A percentile compares a stretch with the other conserved stretches of the same genome.
phyloP scores from a whole-genome alignment of 1,140 invertebrate species.

The Kradibia gibbosae region DNA sequence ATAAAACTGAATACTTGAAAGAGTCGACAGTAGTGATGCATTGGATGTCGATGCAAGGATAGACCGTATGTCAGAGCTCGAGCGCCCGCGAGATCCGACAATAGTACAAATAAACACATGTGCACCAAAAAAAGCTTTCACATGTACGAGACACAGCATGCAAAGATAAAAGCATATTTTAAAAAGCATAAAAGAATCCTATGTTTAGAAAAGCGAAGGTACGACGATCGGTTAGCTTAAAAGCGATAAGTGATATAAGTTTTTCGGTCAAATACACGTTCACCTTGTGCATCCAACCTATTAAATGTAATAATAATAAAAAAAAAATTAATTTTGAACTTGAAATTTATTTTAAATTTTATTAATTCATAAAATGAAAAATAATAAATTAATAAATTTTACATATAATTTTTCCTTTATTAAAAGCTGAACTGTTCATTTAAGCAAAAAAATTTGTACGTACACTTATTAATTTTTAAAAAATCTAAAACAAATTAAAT shows the following conservation, averaged over 20 bases:
- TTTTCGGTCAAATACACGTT: not conserved
- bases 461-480: too few relatives aligned
- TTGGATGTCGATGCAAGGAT: not conserved
- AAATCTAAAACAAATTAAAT: too few relatives aligned
- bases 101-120: constrained; percentile 14
- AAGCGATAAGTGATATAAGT: too few relatives aligned
- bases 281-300: too few relatives aligned
- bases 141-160: constrained; percentile 60
- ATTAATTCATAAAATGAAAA: too few relatives aligned
- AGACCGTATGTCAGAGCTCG: not conserved
- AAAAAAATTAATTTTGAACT: not conserved
- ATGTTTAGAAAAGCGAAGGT: not conserved
- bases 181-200: constrained; percentile 49
- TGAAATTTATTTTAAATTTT: too few relatives aligned
- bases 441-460: too few relatives aligned
- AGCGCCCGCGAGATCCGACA: constrained; percentile 1
- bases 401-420: too few relatives aligned
- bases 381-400: too few relatives aligned
- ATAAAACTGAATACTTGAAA: constrained; percentile 59
- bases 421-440: too few relatives aligned
- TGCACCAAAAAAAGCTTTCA: constrained; percentile 48
- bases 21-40: not conserved
- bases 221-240: constrained; percentile 57
- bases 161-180: constrained; percentile 64
- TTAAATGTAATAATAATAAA: not conserved